Percentiles rank a stretch among this genome's conserved stretches.
phyloP scores from a whole-genome alignment of 1,140 invertebrate genomes.

The Scaptomyza graminum region DNA sequence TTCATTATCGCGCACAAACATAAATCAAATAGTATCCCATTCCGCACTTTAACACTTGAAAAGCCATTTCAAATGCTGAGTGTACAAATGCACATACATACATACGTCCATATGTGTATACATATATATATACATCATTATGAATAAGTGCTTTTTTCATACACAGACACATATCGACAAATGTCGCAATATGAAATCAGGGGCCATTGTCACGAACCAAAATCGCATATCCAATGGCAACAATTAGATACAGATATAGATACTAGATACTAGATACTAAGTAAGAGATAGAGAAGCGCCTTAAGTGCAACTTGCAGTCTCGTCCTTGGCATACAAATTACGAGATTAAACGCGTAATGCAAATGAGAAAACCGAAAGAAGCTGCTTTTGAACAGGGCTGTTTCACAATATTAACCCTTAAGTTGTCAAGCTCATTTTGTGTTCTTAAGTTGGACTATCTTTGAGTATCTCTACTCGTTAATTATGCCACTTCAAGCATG shows the following conservation, averaged over 20 bases:
- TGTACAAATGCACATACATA: background rate
- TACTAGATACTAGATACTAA: too few relatives aligned
- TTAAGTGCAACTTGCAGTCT: background rate
- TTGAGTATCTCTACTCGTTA: background rate
- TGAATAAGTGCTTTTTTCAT: background rate
- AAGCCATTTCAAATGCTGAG: conserved; percentile 1
- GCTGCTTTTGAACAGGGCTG: background rate
- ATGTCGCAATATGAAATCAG: background rate
- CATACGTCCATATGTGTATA: too few relatives aligned
- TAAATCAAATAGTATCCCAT: conserved; percentile 31
- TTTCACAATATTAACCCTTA: background rate
- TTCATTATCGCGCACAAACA: conserved; percentile 36
- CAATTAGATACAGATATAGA: background rate
- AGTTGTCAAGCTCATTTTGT: background rate
- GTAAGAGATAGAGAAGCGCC: background rate
- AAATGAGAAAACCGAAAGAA: background rate
- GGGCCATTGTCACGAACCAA: background rate
- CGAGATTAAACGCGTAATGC: background rate
- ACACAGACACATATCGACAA: too few relatives aligned
- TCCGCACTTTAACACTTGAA: background rate
- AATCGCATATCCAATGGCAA: conserved; percentile 2
- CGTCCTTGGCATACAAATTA: background rate
- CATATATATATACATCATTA: background rate
- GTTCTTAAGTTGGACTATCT: background rate
- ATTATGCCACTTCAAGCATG: conserved; percentile 36